Evolutionary conservation across 2,113 vertebrate genomes (phyloP).

Genomic region (Gallinago paraguaiae): DNA sequence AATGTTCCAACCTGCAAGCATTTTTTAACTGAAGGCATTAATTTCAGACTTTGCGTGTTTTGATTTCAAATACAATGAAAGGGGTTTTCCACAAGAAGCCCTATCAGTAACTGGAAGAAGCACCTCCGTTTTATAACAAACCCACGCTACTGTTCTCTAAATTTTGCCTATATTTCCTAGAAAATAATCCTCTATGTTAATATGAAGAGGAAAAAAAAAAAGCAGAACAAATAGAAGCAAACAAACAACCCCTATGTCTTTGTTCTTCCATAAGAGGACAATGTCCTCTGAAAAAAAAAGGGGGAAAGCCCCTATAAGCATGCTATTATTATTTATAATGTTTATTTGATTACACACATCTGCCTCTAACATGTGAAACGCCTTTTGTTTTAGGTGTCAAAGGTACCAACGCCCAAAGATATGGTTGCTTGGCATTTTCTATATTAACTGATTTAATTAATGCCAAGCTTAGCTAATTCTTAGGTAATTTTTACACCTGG

Average conservation of each 20-base stretch:
- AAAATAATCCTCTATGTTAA: neutral
- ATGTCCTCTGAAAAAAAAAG: neutral
- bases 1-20: neutral
- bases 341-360: neutral
- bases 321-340: neutral
- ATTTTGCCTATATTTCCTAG: neutral
- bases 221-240: neutral
- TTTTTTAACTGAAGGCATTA: neutral
- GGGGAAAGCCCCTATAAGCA: neutral
- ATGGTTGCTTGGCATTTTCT: neutral
- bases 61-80: slow-evolving; percentile 16
- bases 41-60: neutral
- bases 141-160: neutral
- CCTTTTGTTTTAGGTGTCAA: neutral
- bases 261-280: neutral
- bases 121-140: neutral
- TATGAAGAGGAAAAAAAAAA: neutral
- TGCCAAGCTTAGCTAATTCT: neutral
- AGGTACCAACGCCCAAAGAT: neutral
- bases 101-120: slow-evolving; percentile 25
- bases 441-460: neutral
- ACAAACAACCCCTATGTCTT: neutral
- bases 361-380: neutral
- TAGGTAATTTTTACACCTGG: neutral
- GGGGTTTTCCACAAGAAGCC: slow-evolving; percentile 52